phyloP scores from a whole-genome alignment of 2,113 vertebrate species.

The Lipotes vexillifer region DNA sequence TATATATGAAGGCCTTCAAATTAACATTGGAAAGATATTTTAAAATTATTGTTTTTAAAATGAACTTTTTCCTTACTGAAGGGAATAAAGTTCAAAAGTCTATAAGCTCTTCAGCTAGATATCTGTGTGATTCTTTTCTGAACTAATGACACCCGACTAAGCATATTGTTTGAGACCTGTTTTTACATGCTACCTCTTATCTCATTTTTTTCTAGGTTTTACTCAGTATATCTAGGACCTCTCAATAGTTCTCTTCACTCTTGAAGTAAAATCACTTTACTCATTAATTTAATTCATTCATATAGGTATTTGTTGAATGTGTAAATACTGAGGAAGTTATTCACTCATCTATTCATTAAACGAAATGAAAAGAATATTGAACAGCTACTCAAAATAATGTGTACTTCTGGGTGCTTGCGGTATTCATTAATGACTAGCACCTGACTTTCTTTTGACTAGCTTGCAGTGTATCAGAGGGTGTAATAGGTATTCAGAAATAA shows the following conservation, averaged over 20 bases:
- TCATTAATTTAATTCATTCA: neutral
- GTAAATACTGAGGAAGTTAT: neutral
- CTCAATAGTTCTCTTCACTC: neutral
- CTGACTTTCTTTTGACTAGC: neutral
- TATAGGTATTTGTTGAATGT: neutral
- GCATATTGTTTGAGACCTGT: neutral
- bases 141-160: neutral
- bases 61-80: neutral
- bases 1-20: neutral
- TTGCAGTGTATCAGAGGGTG: neutral
- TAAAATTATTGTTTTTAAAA: neutral
- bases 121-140: neutral
- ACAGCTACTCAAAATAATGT: neutral
- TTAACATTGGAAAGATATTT: neutral
- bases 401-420: neutral
- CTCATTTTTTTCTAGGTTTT: neutral
- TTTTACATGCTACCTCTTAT: neutral
- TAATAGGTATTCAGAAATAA: neutral
- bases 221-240: neutral
- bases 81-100: neutral
- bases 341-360: neutral
- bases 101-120: neutral
- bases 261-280: conserved; percentile 11
- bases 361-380: conserved; percentile 17
- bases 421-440: neutral